Evolutionary conservation across 2,113 vertebrate genomes (phyloP), one percentile per base, ranked within the genome.

Genomic region (Phalacrocorax aristotelis): DNA sequence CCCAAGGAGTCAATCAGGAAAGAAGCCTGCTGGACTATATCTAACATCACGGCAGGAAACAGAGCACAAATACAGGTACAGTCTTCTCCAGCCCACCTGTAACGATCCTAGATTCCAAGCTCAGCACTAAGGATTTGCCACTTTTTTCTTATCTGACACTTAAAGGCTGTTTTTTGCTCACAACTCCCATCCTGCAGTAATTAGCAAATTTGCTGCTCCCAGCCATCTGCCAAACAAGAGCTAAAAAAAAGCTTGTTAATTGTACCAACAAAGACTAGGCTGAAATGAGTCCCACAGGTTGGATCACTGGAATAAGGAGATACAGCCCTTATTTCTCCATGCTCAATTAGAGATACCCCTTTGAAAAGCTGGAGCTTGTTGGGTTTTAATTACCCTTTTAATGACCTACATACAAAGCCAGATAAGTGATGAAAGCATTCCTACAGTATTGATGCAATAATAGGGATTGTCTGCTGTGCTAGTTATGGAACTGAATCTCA

Each of bases 1-100:
- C 99, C 99, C 92, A 99, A 99, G 97, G 99, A 99, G 90, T 99
- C 99, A 44, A 99, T 99, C 91, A 98, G 99, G 91, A 99, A 99
- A 97, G 99, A 99, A 97, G 99, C 99, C 4, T 99, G 99, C 97
- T 99, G 99, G 99, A 99, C 99, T 85, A 99, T 99, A 97, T 99
- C 99, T 46, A 99, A 99, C 91, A 99, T 99, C 98, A 99, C 99
- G 54, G 99, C 99, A 72, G 99, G 99, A 82, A 99, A 99, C 98
- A 97, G 99, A 97, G 99, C 98, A 87, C 99, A 99, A 68, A 99
- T 99, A 97, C 99, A 99, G 99, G 99, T 99, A 98, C 26, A 19
- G 61, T 15, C 20, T 44, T 21, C 69, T 23, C 34, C 55, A 49
- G 30, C 36, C 21, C 10, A 9, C 5, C 48, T 49, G 26, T 42